phyloP scores from a whole-genome alignment of 2,113 vertebrate genomes.

The Daboia siamensis region DNA sequence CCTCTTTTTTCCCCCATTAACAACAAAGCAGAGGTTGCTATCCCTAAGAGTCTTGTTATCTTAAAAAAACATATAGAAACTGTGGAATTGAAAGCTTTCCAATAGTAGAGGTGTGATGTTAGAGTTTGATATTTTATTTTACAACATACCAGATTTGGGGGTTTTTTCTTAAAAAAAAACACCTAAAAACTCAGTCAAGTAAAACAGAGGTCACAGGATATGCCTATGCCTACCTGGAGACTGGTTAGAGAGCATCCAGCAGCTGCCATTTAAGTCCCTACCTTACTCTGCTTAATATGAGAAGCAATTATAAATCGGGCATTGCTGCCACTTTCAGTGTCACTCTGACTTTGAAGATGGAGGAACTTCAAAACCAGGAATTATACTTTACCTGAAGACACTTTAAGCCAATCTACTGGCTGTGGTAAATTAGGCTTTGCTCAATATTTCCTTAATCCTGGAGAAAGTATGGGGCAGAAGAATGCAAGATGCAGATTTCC shows the following conservation, averaged over 20 bases:
- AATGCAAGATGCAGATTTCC: neutral
- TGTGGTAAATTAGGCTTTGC: neutral
- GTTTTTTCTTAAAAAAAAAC: no score
- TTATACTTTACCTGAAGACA: neutral
- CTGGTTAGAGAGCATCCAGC: neutral
- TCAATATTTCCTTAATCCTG: neutral
- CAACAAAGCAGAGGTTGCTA: neutral
- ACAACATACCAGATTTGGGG: neutral
- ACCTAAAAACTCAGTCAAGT: neutral
- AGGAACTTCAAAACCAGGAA: neutral
- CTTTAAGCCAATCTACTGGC: neutral
- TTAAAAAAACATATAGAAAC: neutral
- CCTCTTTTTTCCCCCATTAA: no score
- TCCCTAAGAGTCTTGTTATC: neutral
- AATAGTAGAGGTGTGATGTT: neutral
- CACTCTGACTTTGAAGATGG: neutral
- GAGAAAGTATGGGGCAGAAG: neutral
- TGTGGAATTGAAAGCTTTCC: neutral
- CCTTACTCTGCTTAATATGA: no score
- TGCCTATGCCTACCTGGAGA: neutral
- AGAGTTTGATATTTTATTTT: neutral
- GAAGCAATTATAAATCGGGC: no score
- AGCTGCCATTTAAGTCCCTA: no score
- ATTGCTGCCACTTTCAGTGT: neutral
- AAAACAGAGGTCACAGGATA: neutral